Percentiles rank a stretch among this genome's conserved stretches.
Conservation (phyloP, 1,140 invertebrate genomes). For the Ladona fulva region DNA sequence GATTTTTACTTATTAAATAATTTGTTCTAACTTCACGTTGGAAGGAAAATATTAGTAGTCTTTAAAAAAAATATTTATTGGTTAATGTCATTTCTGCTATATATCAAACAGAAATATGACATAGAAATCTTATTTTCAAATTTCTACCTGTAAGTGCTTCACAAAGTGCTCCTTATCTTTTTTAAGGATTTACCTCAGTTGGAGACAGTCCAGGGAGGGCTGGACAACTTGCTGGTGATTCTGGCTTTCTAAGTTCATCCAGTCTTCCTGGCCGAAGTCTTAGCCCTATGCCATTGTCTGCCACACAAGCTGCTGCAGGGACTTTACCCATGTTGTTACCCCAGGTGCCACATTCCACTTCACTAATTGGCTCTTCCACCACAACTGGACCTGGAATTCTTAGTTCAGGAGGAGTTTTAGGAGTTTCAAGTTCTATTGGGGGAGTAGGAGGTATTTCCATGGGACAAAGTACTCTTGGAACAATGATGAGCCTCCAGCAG, state of each 20-base stretch:
- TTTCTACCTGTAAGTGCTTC: no score
- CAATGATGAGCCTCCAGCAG: neutral
- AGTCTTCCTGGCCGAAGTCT: slow-evolving; percentile 11
- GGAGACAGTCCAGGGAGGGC: neutral
- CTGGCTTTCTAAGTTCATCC: slow-evolving; percentile 12
- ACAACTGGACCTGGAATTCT: neutral
- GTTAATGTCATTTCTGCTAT: no score
- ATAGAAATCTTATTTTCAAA: no score
- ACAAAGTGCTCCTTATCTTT: neutral
- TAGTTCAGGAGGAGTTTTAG: neutral
- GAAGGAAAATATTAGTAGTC: no score
- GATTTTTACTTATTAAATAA: no score
- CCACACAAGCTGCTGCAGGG: neutral
- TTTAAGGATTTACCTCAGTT: neutral
- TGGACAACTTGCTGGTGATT: neutral
- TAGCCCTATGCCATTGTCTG: slow-evolving; percentile 11
- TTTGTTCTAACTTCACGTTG: no score
- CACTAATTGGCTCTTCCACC: neutral
- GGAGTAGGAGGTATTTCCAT: neutral
- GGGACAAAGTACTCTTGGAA: neutral
- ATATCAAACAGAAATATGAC: no score
- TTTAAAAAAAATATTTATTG: no score
- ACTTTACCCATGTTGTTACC: neutral
- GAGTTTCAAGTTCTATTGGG: neutral
- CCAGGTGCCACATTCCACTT: neutral